Conservation (phyloP, 1,140 invertebrate genomes). For the Leptopilina clavipes region DNA sequence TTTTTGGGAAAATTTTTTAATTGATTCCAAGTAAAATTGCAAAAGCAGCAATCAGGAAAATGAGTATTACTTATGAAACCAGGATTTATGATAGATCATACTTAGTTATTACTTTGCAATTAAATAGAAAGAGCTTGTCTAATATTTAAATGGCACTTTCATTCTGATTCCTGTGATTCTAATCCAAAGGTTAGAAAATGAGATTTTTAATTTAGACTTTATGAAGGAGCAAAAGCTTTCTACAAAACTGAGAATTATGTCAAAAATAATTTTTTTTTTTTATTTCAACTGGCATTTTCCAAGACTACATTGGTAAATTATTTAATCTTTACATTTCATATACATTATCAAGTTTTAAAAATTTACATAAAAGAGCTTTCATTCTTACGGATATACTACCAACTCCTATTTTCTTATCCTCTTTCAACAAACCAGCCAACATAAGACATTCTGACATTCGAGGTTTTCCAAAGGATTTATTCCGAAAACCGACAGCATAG, state of each 20-base stretch:
- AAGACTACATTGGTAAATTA: too few relatives aligned
- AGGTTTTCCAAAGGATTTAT: constrained; percentile 38
- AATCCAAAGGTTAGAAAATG: too few relatives aligned
- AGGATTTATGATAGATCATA: constrained; percentile 12
- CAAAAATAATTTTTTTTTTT: too few relatives aligned
- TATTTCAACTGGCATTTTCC: too few relatives aligned
- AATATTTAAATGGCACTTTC: constrained; percentile 31
- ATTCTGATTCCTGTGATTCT: constrained; percentile 45
- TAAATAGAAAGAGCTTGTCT: constrained; percentile 20
- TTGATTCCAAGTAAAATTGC: too few relatives aligned
- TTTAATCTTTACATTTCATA: constrained; percentile 30
- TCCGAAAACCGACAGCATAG: constrained; percentile 27
- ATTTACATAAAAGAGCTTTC: constrained; percentile 12
- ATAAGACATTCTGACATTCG: constrained; percentile 34
- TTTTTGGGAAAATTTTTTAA: too few relatives aligned
- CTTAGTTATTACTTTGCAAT: constrained; percentile 23
- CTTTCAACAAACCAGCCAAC: background rate
- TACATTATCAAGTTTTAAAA: constrained; percentile 37
- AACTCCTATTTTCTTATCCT: background rate
- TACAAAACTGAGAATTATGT: too few relatives aligned
- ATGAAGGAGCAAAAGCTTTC: too few relatives aligned
- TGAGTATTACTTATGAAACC: constrained; percentile 13
- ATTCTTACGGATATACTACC: constrained; percentile 33
- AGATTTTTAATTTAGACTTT: too few relatives aligned
- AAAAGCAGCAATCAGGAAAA: constrained; percentile 6